Evolutionary conservation across 1,140 invertebrate species (phyloP).

Genomic region (Tachypleus tridentatus): DNA sequence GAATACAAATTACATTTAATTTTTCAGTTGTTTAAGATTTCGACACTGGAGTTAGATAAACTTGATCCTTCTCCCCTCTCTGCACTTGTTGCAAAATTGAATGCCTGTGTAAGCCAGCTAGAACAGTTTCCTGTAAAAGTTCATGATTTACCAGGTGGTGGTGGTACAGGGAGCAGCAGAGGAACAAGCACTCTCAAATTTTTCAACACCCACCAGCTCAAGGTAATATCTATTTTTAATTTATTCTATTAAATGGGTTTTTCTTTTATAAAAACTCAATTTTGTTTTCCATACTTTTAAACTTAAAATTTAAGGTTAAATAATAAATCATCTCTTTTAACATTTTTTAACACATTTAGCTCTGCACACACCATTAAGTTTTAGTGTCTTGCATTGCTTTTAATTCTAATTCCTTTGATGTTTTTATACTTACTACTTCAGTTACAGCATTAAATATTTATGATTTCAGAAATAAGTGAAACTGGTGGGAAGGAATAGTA

Average conservation of each 20-base stretch:
- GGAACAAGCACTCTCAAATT: constrained; percentile 86
- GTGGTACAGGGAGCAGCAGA: constrained; percentile 54
- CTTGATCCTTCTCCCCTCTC: constrained; percentile 51
- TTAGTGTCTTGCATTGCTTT: too few species aligned
- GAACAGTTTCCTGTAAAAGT: constrained; percentile 98
- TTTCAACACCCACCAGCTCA: constrained; percentile 97
- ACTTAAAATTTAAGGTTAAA: too few species aligned
- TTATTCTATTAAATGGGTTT: background rate
- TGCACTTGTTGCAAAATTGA: constrained; percentile 77
- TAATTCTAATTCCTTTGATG: too few species aligned
- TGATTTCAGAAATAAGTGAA: too few species aligned
- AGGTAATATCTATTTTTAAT: constrained; percentile 44
- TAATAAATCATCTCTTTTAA: too few species aligned
- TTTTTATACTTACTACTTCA: too few species aligned
- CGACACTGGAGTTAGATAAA: constrained; percentile 25
- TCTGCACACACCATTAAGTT: too few species aligned
- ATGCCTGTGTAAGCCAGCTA: constrained; percentile 89
- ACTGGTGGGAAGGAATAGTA: too few species aligned
- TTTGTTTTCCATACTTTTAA: too few species aligned
- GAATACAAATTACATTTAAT: background rate
- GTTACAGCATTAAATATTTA: too few species aligned
- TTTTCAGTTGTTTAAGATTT: constrained; percentile 29
- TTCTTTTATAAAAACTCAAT: too few species aligned
- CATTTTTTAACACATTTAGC: too few species aligned
- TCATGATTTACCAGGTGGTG: constrained; percentile 64